These are phyloP conservation scores for Adelphocoris suturalis DNA, from an alignment of 2,888 invertebrate species.

Conservation along the genomic window DNA sequence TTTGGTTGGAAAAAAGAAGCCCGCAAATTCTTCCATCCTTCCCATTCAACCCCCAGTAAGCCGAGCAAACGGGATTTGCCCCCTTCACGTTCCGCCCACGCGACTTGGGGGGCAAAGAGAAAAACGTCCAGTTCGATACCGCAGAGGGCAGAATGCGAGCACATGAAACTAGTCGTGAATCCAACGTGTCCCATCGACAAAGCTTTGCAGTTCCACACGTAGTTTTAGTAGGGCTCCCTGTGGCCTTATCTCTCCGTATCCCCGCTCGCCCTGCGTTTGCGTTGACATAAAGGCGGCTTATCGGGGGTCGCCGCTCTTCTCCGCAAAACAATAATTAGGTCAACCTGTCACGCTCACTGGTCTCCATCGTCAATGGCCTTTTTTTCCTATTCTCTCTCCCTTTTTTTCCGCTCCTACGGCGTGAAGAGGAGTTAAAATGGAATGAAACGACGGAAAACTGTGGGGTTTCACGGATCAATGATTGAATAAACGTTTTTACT, in stretches of 20 bases:
- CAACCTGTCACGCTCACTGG: constrained; percentile 11
- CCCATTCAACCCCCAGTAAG: background rate
- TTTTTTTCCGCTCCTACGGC: background rate
- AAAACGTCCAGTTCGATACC: background rate
- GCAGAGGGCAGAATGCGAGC: constrained; percentile 1
- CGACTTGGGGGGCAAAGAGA: background rate
- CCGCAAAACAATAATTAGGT: constrained; percentile 31
- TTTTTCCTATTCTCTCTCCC: background rate
- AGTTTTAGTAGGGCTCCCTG: constrained; percentile 9
- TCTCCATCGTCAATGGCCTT: background rate
- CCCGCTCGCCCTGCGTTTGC: background rate
- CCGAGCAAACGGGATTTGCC: background rate
- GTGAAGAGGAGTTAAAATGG: constrained; percentile 12
- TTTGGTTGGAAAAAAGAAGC: background rate
- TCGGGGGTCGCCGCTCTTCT: background rate
- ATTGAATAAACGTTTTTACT: constrained; percentile 7
- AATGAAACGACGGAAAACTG: background rate
- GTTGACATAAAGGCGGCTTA: constrained; percentile 29
- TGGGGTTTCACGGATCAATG: background rate
- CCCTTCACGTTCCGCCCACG: background rate
- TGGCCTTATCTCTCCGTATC: constrained; percentile 12
- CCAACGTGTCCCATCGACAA: background rate
- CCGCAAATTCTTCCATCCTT: background rate
- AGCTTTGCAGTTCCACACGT: constrained; percentile 22
- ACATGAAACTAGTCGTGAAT: constrained; percentile 7